Percentiles rank a stretch among this genome's conserved stretches.
Conservation (phyloP, 1,140 invertebrate genomes). For the Trypoxylus dichotomus region DNA sequence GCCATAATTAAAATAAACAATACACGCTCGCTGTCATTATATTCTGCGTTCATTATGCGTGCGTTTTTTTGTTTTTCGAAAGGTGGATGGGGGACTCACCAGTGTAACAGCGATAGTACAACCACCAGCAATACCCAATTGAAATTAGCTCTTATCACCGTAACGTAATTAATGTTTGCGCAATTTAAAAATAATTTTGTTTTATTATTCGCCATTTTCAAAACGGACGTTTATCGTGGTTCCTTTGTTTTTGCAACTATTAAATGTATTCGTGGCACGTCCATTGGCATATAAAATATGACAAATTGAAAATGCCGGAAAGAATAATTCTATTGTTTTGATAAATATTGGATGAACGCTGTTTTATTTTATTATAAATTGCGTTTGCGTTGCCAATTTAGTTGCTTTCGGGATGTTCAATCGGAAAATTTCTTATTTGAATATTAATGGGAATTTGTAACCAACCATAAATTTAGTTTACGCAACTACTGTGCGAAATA, state of each 20-base stretch:
- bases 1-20: slow-evolving; percentile 20
- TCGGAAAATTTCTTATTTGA: not conserved
- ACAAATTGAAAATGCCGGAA: slow-evolving; percentile 5
- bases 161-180: not conserved
- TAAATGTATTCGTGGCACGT: not conserved
- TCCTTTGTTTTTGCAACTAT: slow-evolving; percentile 7
- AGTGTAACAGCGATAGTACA: not conserved
- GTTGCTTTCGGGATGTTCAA: not conserved
- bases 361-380: not conserved
- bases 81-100: not conserved
- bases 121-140: not conserved
- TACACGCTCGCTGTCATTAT: not conserved
- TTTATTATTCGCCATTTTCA: slow-evolving; percentile 1
- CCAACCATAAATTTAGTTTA: too few relatives aligned
- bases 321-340: slow-evolving; percentile 10
- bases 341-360: not conserved
- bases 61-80: not conserved
- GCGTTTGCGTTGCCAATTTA: not conserved
- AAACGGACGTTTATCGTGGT: not conserved
- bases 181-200: slow-evolving; percentile 13
- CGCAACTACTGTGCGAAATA: too few relatives aligned
- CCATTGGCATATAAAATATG: not conserved
- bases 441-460: not conserved
- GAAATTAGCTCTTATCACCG: slow-evolving; percentile 10
- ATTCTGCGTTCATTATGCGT: slow-evolving; percentile 17